These are phyloP conservation scores for Serripes groenlandicus DNA, from an alignment of 2,888 invertebrate species.

Conservation along the genomic window DNA sequence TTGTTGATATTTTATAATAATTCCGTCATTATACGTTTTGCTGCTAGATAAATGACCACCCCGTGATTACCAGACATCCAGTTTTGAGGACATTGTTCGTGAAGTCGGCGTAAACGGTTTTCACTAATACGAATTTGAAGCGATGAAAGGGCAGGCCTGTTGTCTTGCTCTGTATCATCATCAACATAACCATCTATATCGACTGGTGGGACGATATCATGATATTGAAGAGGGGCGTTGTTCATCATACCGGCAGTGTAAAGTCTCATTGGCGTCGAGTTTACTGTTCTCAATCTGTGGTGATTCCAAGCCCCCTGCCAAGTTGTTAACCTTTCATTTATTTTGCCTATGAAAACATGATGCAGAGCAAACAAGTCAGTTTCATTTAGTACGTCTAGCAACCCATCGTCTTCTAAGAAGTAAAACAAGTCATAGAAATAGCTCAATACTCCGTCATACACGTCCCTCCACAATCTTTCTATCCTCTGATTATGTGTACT, in stretches of 20 bases:
- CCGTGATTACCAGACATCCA: constrained; percentile 23
- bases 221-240: too few relatives aligned
- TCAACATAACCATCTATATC: not conserved
- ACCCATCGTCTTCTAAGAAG: constrained; percentile 38
- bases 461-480: constrained; percentile 52
- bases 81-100: constrained; percentile 12
- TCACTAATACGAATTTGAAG: not conserved
- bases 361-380: constrained; percentile 42
- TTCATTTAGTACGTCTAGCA: constrained; percentile 35
- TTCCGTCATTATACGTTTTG: too few relatives aligned
- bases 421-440: constrained; percentile 51
- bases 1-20: too few relatives aligned
- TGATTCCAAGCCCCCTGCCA: constrained; percentile 42
- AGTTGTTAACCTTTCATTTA: constrained; percentile 42
- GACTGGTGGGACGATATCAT: not conserved
- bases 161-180: constrained; percentile 3
- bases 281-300: constrained; percentile 46
- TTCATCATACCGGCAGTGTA: constrained; percentile 31
- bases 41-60: too few relatives aligned
- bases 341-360: constrained; percentile 26
- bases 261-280: constrained; percentile 27
- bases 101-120: not conserved
- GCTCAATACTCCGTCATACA: constrained; percentile 49
- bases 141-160: constrained; percentile 5
- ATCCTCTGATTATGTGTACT: constrained; percentile 40